Base-by-base conservation (phyloP, 2,888 invertebrate species). In the Macrosiphum euphorbiae region DNA sequence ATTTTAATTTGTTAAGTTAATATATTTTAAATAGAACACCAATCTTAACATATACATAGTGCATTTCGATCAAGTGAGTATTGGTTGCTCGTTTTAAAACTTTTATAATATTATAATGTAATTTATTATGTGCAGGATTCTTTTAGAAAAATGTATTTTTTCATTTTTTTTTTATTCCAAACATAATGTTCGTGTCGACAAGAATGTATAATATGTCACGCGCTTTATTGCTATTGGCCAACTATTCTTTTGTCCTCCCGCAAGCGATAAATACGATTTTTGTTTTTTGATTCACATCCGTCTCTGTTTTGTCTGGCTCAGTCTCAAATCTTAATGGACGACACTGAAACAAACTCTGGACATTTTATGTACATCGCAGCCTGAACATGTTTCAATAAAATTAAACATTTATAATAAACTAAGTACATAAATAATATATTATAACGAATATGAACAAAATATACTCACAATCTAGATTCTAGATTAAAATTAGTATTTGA, bases 241-340 rank as follows among this genome's bases (percentile, higher is more conserved):
- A 58, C 85, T n/a, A 85, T 41, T 52, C 41, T 55, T 86, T n/a
- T 58, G 13, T 86, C n/a, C 26, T 61, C n/a, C 47, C 35, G 13
- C 24, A 20, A 86, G 58, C 28, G 16, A 86, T n/a, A 92, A 92
- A 58, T 35, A 86, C 58, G 44, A 58, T 61, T 86, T 61, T 50
- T 52, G 20, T 50, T 84, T 91, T 91, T 91, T 88, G 35, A 52
- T 67, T 67, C 28, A 67, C n/a, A 50, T 50, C 41, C 28, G 50
- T 61, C 55, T 55, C 52, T 8, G n/a, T 67, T 92, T 87, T 20
- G 16, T 87, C 61, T 87, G 92, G 92, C 86, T 87, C 61, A 3
- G 16, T 61, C 86, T 92, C 92, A 92, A 92, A 61, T 61, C 28
- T 61, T 92, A 92, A 87, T 87, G 87, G 61, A 87, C 5, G n/a